Percentiles rank a stretch among this genome's conserved stretches.
Evolutionary conservation across 2,797 vertebrate species (phyloP).

Genomic region (Poeciliopsis paucimaculata): DNA sequence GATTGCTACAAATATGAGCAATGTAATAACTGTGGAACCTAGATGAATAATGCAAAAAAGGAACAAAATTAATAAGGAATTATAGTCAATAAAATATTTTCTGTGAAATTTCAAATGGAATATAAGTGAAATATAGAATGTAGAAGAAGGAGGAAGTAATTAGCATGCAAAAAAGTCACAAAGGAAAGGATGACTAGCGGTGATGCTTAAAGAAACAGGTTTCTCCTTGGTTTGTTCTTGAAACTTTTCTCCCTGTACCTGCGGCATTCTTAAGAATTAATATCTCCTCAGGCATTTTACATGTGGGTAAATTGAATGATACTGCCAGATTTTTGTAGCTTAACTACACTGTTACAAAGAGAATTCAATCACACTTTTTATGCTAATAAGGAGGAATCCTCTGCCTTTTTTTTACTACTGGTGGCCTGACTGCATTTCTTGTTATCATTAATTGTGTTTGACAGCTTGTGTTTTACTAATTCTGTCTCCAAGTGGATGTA

Average conservation of each 20-base stretch:
- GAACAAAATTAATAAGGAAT: not conserved
- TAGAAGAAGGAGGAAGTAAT: constrained; percentile 28
- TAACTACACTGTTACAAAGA: constrained; percentile 35
- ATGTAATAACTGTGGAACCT: not conserved
- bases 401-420: constrained; percentile 14
- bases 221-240: constrained; percentile 52
- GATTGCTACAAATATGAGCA: not conserved
- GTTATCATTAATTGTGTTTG: constrained; percentile 69
- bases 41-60: not conserved
- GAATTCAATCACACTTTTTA: constrained; percentile 26
- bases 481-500: constrained; percentile 62
- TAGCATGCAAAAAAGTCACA: constrained; percentile 37
- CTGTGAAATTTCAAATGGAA: not conserved
- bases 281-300: constrained; percentile 38
- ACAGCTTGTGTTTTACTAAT: constrained; percentile 61
- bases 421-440: constrained; percentile 27
- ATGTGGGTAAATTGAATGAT: constrained; percentile 25
- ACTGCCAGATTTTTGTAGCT: constrained; percentile 42
- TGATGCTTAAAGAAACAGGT: constrained; percentile 2
- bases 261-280: constrained; percentile 39
- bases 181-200: constrained; percentile 28
- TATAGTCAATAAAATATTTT: not conserved
- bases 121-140: constrained; percentile 13
- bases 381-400: constrained; percentile 6
- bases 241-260: constrained; percentile 33